Conservation (phyloP, 2,113 vertebrate species). For the Anguilla rostrata region DNA sequence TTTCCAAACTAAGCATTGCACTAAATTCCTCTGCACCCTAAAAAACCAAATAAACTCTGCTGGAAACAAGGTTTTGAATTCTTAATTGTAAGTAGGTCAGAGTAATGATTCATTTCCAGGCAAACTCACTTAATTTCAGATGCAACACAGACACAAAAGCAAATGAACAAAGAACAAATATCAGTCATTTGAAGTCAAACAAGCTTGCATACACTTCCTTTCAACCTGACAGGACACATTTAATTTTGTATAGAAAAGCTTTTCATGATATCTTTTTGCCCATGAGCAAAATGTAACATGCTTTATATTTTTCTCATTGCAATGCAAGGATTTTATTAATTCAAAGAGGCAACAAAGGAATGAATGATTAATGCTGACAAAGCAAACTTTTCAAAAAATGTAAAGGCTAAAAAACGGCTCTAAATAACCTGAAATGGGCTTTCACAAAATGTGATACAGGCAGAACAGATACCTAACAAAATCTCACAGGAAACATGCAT, state of each 20-base stretch:
- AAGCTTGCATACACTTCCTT: constrained; percentile 21
- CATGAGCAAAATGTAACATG: constrained; percentile 19
- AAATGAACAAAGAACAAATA: constrained; percentile 5
- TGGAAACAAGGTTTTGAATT: not conserved
- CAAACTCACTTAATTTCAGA: not conserved
- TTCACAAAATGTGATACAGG: not conserved
- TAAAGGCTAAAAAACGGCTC: not conserved
- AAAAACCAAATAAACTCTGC: not conserved
- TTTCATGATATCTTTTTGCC: constrained; percentile 21
- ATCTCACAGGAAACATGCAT: not conserved
- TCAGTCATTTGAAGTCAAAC: constrained; percentile 1
- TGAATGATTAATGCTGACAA: constrained; percentile 5
- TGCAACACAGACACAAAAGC: constrained; percentile 10
- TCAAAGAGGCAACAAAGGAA: not conserved
- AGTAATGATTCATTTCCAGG: constrained; percentile 20
- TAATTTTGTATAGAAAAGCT: constrained; percentile 12
- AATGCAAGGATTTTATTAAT: constrained; percentile 26
- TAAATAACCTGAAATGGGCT: not conserved
- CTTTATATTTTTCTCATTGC: constrained; percentile 18
- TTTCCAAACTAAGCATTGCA: not conserved
- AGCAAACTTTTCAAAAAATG: not conserved
- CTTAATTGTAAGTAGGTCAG: constrained; percentile 5
- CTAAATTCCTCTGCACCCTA: not conserved
- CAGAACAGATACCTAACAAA: not conserved
- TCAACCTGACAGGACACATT: constrained; percentile 14